Evolutionary conservation across 2,797 vertebrate genomes (phyloP), one percentile per base, ranked within the genome.

Genomic region (Takifugu rubripes): DNA sequence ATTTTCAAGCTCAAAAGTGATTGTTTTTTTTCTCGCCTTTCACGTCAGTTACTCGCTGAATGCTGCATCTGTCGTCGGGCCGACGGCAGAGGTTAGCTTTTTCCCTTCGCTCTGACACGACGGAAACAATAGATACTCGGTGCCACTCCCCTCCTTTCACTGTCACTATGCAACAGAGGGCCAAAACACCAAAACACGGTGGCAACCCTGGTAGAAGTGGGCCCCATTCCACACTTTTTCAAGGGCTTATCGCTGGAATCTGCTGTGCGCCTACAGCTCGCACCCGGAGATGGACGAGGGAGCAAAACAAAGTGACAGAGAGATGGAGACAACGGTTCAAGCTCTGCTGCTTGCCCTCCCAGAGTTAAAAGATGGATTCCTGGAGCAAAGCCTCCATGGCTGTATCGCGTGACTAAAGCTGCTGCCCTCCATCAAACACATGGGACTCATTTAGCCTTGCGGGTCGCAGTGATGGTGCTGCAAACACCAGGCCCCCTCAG

Each of bases 361-460:
- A 56, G 64, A 79, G 69, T 84, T 80, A 70, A 87, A 33, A 85
- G 84, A 87, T 84, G 86, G 82, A 85, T 87, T 87, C 85, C 78
- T 82, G 78, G 81, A 89, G 81, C 73, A 87, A 85, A 85, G 86
- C 82, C 83, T 88, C 77, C 81, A 82, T 78, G 72, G 83, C 71
- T 82, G 72, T 81, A 88, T 89, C 56, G 89, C 84, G 87, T 89
- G 89, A 91, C 89, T 90, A 71, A 14, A 71, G 82, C 83, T 74
- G 83, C 82, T 87, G 79, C 73, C 73, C 79, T 80, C 81, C 79
- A 84, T 86, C 82, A 77, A 82, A 88, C 90, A 90, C 88, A 90
- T 91, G 90, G 90, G 84, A 88, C 78, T 90, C 84, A 90, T 91
- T 91, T 90, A 87, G 75, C 81, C 83, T 84, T 66, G 83, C 83